Percentiles rank a stretch among this genome's conserved stretches.
Evolutionary conservation across 2,113 vertebrate genomes (phyloP).

Genomic region (Strix aluco): DNA sequence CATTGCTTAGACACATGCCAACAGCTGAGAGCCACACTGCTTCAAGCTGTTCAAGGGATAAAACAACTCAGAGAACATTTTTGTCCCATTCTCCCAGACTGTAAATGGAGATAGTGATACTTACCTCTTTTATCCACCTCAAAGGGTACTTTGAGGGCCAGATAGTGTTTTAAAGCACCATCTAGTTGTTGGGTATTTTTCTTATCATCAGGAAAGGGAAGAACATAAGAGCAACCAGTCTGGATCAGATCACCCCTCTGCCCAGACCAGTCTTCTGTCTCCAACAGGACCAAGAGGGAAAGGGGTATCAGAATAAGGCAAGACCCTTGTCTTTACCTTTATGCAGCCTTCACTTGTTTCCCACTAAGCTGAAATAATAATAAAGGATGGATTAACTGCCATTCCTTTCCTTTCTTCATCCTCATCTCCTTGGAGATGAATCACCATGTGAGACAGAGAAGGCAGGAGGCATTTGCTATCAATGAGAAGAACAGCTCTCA

Average conservation of each 20-base stretch:
- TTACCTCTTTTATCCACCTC: neutral
- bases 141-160: neutral
- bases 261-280: neutral
- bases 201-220: neutral
- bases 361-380: neutral
- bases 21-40: neutral
- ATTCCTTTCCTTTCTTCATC: neutral
- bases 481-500: neutral
- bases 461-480: neutral
- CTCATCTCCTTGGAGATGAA: neutral
- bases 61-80: neutral
- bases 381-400: neutral
- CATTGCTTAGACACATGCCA: neutral
- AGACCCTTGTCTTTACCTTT: neutral
- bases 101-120: neutral
- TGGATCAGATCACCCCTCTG: neutral
- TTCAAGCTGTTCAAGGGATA: neutral
- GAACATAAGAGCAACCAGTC: neutral
- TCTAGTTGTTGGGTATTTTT: neutral
- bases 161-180: neutral
- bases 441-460: neutral
- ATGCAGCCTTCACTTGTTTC: neutral
- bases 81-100: neutral
- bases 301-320: neutral
- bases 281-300: neutral